phyloP scores from a whole-genome alignment of 2,113 vertebrate genomes.

The Azemiops feae region DNA sequence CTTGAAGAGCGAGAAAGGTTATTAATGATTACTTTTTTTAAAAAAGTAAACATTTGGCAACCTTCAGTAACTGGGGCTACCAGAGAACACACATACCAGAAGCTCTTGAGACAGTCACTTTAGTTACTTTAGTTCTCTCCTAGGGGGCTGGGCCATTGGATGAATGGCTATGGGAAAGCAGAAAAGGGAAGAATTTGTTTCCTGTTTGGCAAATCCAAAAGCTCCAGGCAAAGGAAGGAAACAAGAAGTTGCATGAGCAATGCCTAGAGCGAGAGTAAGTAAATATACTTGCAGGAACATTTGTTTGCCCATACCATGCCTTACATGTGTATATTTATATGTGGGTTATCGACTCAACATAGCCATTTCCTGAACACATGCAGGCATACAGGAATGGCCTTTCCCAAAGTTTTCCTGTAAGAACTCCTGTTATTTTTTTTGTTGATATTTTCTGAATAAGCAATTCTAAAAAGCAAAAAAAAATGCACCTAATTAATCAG shows the following conservation, averaged over 20 bases:
- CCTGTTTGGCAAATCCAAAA: slow-evolving; percentile 48
- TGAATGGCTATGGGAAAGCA: background rate
- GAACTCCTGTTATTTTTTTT: background rate
- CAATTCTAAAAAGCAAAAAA: background rate
- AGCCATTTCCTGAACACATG: background rate
- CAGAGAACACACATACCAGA: background rate
- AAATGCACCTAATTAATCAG: background rate
- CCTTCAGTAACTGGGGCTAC: background rate
- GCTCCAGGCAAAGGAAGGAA: slow-evolving; percentile 43
- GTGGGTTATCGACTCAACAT: background rate
- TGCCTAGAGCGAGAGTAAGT: slow-evolving; percentile 18
- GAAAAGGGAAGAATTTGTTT: background rate
- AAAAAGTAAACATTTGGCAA: background rate
- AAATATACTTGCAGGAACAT: slow-evolving; percentile 47
- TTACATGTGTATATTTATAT: slow-evolving; percentile 26
- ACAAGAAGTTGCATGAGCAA: background rate
- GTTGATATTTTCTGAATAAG: background rate
- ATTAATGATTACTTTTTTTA: background rate
- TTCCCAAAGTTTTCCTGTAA: background rate
- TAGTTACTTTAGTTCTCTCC: background rate
- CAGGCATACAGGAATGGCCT: background rate
- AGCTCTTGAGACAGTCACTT: background rate
- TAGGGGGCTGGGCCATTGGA: background rate
- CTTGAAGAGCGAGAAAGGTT: background rate
- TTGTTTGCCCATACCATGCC: slow-evolving; percentile 46